phyloP scores from a whole-genome alignment of 64 coral and sea anemone genomes.

The Porites lutea region DNA sequence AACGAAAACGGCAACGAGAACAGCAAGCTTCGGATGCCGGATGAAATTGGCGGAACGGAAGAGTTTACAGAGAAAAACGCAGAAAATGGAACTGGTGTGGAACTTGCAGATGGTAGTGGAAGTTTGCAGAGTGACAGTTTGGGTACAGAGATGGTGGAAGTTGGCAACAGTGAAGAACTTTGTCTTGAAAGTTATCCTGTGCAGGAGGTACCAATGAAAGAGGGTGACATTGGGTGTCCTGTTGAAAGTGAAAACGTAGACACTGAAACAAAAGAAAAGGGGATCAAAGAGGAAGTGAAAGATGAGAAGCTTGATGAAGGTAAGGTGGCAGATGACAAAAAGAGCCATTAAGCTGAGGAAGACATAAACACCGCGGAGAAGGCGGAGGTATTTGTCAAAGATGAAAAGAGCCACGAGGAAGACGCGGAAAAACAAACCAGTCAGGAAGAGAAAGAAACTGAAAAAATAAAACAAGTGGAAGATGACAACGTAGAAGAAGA shows the following conservation, averaged over 20 bases:
- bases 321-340: background rate
- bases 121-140: background rate
- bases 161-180: background rate
- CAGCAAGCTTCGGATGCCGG: background rate
- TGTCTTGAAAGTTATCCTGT: background rate
- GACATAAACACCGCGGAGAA: background rate
- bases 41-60: background rate
- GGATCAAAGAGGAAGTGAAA: background rate
- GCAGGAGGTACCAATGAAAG: background rate
- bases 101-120: background rate
- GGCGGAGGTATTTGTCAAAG: background rate
- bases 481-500: slow-evolving; percentile 19
- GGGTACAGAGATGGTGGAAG: too few relatives aligned
- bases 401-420: background rate
- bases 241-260: background rate
- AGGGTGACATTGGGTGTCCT: background rate
- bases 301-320: background rate
- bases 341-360: background rate
- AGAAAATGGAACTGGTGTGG: background rate
- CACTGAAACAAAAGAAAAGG: background rate
- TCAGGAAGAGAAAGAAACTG: slow-evolving; percentile 17
- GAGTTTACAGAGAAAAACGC: background rate
- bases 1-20: background rate
- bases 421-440: background rate
- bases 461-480: background rate